Evolutionary conservation across 2,888 invertebrate genomes (phyloP).

Genomic region (Vanessa cardui): DNA sequence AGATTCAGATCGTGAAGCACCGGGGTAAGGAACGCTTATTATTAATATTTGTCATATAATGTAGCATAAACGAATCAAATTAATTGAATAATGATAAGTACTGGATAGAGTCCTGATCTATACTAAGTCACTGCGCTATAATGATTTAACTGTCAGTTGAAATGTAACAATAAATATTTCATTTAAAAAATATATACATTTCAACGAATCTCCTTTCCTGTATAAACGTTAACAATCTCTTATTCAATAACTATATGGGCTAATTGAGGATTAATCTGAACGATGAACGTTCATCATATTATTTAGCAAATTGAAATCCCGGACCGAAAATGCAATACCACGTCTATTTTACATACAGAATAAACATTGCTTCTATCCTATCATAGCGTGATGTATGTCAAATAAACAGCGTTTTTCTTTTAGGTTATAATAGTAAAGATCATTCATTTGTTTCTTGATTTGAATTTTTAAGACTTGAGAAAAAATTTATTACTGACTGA

Average conservation of each 20-base stretch:
- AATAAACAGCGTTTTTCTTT: constrained; percentile 19
- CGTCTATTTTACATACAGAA: constrained; percentile 31
- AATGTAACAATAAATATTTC: no score
- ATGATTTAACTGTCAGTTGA: no score
- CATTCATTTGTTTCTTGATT: neutral
- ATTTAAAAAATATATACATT: neutral
- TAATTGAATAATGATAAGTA: no score
- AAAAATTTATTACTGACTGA: no score
- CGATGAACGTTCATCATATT: constrained; percentile 9
- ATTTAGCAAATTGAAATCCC: constrained; percentile 38
- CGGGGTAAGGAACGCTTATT: no score
- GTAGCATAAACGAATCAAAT: no score
- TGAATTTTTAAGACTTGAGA: no score
- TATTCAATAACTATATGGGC: constrained; percentile 7
- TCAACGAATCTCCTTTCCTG: no score
- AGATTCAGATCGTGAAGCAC: no score
- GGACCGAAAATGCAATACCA: constrained; percentile 33
- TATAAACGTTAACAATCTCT: neutral
- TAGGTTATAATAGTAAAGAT: neutral
- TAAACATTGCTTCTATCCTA: constrained; percentile 27
- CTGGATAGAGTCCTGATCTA: no score
- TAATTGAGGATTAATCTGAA: constrained; percentile 16
- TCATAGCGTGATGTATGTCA: constrained; percentile 1
- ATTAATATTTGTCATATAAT: no score
- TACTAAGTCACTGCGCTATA: no score